These are phyloP conservation scores for Cepphus grylle DNA, from an alignment of 2,113 vertebrate genomes.

Conservation along the genomic window DNA sequence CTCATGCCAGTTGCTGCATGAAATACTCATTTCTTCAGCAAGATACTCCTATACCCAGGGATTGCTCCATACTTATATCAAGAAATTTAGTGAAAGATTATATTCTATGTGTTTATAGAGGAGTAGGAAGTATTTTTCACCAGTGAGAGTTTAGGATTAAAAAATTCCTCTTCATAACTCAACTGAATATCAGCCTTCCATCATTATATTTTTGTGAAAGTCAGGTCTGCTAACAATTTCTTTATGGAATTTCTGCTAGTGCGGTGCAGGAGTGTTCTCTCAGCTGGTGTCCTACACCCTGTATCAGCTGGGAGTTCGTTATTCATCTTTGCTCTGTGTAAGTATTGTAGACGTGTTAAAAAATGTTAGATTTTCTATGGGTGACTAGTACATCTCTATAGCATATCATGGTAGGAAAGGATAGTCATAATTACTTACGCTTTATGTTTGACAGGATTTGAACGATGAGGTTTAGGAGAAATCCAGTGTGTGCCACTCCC, in stretches of 20 bases:
- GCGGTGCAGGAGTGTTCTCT: not conserved
- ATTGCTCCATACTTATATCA: constrained; percentile 63
- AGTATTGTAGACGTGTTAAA: not conserved
- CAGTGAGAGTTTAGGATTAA: not conserved
- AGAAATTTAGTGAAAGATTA: constrained; percentile 63
- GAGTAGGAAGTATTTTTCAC: not conserved
- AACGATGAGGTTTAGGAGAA: not conserved
- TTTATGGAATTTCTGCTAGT: not conserved
- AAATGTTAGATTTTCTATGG: not conserved
- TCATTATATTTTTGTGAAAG: not conserved
- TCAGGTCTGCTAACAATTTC: not conserved
- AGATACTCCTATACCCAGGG: constrained; percentile 44
- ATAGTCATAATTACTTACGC: not conserved
- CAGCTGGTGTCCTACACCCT: not conserved
- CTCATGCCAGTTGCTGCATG: constrained; percentile 62
- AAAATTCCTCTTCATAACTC: not conserved
- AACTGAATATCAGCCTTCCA: not conserved
- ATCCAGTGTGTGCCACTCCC: not conserved
- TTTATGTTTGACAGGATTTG: not conserved
- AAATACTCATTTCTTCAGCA: constrained; percentile 57
- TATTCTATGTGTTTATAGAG: constrained; percentile 70
- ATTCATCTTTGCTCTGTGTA: not conserved
- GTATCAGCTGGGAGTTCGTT: not conserved
- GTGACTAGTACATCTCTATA: not conserved
- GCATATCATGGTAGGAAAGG: not conserved